A percentile compares a stretch with the other conserved stretches of the same genome.
phyloP scores from a whole-genome alignment of 2,888 invertebrate genomes.

The Limnephilus marmoratus region DNA sequence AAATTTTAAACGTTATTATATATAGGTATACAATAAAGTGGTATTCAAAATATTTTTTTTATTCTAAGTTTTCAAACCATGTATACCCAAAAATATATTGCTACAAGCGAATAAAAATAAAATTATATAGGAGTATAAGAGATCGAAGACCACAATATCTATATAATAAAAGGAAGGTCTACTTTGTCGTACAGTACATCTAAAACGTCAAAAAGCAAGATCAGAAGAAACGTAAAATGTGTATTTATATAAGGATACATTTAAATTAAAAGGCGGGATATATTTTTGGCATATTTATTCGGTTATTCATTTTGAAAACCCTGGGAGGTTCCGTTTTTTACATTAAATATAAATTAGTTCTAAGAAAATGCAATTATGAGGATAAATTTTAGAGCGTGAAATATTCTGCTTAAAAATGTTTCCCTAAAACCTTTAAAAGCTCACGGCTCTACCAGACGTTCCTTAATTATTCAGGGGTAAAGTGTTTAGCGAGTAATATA shows the following conservation, averaged over 20 bases:
- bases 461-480: constrained; percentile 38
- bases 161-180: too few species aligned
- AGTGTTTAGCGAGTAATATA: neutral
- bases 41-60: too few species aligned
- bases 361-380: constrained; percentile 43
- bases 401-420: constrained; percentile 39
- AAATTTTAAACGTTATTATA: too few species aligned
- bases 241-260: too few species aligned
- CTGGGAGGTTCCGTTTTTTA: neutral
- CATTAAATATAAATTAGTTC: constrained; percentile 37
- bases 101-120: too few species aligned
- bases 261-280: neutral
- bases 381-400: constrained; percentile 30
- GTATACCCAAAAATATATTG: too few species aligned
- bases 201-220: neutral
- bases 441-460: constrained; percentile 32
- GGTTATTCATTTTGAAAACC: neutral
- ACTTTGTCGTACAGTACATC: neutral
- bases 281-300: neutral
- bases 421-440: constrained; percentile 46
- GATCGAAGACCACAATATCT: too few species aligned
- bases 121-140: too few species aligned
- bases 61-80: too few species aligned
- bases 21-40: too few species aligned
- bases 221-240: neutral